A percentile compares a stretch with the other conserved stretches of the same genome.
phyloP scores from a whole-genome alignment of 2,113 vertebrate genomes.

The Serilophus lunatus region DNA sequence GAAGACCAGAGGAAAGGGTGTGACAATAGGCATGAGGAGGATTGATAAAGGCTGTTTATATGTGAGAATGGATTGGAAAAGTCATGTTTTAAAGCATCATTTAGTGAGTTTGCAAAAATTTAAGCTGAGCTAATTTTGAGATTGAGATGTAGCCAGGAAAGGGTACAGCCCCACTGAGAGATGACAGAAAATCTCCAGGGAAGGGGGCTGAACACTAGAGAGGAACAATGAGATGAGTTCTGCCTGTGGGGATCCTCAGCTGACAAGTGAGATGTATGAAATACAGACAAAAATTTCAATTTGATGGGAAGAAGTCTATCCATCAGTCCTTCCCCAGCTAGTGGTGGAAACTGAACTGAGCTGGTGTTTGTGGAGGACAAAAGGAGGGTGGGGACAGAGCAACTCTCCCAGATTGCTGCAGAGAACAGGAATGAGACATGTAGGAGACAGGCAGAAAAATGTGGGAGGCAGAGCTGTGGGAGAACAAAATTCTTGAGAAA shows the following conservation, averaged over 20 bases:
- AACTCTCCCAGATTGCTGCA: not conserved
- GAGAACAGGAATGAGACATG: not conserved
- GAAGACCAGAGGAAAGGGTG: accelerated
- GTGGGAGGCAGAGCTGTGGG: not conserved
- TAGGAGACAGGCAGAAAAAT: not conserved
- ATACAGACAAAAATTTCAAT: not conserved
- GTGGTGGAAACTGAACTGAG: not conserved
- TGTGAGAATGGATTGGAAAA: not conserved
- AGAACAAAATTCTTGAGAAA: not conserved
- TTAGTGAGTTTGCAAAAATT: not conserved
- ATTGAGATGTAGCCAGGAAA: not conserved
- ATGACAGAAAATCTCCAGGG: not conserved
- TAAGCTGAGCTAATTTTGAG: not conserved
- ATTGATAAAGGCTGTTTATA: not conserved
- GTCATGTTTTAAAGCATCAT: accelerated
- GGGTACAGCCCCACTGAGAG: not conserved
- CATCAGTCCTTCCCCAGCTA: not conserved
- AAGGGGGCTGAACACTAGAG: not conserved
- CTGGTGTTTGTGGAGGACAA: not conserved
- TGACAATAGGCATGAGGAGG: not conserved
- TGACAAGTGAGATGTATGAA: not conserved
- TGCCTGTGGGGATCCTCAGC: not conserved
- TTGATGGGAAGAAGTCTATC: not conserved
- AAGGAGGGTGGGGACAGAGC: not conserved
- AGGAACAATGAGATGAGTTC: not conserved